Evolutionary conservation across 2,113 vertebrate genomes (phyloP).

Genomic region (Xenopus laevis): DNA sequence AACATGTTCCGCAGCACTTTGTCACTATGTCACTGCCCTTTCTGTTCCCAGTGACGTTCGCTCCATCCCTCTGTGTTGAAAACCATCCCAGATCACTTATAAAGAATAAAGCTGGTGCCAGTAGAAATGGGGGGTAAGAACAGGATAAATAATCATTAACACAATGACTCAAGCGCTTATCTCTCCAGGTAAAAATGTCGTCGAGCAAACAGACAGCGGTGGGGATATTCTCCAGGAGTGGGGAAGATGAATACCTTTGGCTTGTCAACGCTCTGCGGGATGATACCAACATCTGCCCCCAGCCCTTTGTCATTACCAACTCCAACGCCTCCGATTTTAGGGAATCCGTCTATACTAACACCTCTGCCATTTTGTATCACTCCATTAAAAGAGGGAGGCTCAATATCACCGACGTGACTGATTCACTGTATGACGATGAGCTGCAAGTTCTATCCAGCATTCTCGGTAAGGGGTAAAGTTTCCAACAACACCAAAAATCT

Average conservation of each 20-base stretch:
- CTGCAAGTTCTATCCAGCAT: neutral
- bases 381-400: constrained; percentile 2
- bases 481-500: too few species aligned
- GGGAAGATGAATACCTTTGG: neutral
- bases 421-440: constrained; percentile 15
- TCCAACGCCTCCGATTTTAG: neutral
- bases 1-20: too few species aligned
- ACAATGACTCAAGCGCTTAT: too few species aligned
- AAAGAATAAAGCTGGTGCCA: too few species aligned
- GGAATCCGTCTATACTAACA: neutral
- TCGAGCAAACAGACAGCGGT: neutral
- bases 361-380: constrained; percentile 20
- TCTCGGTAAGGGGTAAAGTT: constrained; percentile 1
- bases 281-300: neutral
- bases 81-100: too few species aligned
- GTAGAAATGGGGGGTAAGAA: too few species aligned
- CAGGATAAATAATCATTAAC: too few species aligned
- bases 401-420: constrained; percentile 26
- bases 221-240: constrained; percentile 3
- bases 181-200: too few species aligned
- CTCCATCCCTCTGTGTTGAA: too few species aligned
- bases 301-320: constrained; percentile 10
- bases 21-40: too few species aligned
- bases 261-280: neutral
- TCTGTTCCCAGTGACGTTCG: too few species aligned